Evolutionary conservation across 1,140 invertebrate genomes (phyloP).

Genomic region (Drosophila bocki): DNA sequence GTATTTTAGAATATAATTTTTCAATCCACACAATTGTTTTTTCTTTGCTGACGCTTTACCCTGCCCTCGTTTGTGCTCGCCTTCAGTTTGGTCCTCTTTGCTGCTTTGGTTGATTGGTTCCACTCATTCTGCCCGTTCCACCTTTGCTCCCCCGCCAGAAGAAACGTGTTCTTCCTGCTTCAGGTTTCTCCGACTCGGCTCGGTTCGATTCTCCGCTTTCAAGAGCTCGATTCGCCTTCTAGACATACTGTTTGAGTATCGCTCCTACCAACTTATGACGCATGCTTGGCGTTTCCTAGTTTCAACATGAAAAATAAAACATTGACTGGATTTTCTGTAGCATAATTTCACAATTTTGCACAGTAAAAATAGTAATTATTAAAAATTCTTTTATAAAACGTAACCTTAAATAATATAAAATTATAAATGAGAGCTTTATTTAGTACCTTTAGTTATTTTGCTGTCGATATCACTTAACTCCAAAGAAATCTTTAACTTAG

Average conservation of each 20-base stretch:
- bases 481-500: not conserved
- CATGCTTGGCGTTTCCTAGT: conserved; percentile 21
- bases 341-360: not conserved
- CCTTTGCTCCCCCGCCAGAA: conserved; percentile 17
- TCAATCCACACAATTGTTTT: not conserved
- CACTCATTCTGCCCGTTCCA: conserved; percentile 42
- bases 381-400: too few relatives aligned
- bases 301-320: not conserved
- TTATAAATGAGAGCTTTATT: not conserved
- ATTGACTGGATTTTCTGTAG: not conserved
- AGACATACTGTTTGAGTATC: conserved; percentile 32
- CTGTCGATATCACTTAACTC: not conserved
- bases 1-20: too few relatives aligned
- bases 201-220: conserved; percentile 16
- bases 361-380: not conserved
- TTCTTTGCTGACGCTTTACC: conserved; percentile 3
- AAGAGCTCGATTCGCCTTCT: conserved; percentile 2
- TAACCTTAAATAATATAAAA: not conserved
- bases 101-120: conserved; percentile 70
- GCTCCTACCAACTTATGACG: conserved; percentile 58
- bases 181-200: conserved; percentile 31
- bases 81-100: conserved; percentile 54
- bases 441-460: not conserved
- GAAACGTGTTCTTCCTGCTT: conserved; percentile 72
- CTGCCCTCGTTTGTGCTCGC: conserved; percentile 45